These are phyloP conservation scores for Dorcus parallelipipedus DNA, from an alignment of 2,888 invertebrate species.

Conservation along the genomic window DNA sequence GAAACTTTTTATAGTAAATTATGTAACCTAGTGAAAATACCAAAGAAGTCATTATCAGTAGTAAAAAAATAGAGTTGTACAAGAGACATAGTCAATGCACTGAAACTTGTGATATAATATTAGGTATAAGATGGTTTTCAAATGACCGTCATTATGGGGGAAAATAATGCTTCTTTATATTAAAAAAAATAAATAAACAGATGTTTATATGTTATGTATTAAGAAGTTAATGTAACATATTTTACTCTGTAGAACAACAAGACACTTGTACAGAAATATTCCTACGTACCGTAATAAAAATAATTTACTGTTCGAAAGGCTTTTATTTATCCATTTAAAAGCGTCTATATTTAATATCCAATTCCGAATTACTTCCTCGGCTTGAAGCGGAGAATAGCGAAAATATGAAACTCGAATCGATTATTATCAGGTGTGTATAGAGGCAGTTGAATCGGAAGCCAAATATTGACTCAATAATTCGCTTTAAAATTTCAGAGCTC, in stretches of 20 bases:
- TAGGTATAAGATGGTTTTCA: constrained; percentile 12
- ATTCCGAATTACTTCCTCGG: background rate
- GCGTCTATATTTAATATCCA: background rate
- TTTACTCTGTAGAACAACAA: no score
- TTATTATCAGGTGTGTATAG: background rate
- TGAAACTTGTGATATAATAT: constrained; percentile 21
- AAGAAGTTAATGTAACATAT: constrained; percentile 22
- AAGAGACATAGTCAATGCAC: constrained; percentile 9
- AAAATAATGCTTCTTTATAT: constrained; percentile 43
- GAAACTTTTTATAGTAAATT: no score
- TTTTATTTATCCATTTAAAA: background rate
- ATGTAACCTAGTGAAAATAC: no score
- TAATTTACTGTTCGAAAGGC: constrained; percentile 22
- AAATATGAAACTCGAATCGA: background rate
- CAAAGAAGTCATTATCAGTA: no score
- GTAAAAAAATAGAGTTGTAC: no score
- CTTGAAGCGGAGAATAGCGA: background rate
- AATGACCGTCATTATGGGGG: constrained; percentile 31
- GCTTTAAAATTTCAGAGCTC: no score
- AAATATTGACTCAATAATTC: no score
- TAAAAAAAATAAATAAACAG: constrained; percentile 26
- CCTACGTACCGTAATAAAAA: constrained; percentile 22
- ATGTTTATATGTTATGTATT: constrained; percentile 39
- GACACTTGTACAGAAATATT: constrained; percentile 11
- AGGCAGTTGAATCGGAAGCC: background rate